Conservation (phyloP, 1,140 invertebrate species). For the Lasioglossum baleicum region DNA sequence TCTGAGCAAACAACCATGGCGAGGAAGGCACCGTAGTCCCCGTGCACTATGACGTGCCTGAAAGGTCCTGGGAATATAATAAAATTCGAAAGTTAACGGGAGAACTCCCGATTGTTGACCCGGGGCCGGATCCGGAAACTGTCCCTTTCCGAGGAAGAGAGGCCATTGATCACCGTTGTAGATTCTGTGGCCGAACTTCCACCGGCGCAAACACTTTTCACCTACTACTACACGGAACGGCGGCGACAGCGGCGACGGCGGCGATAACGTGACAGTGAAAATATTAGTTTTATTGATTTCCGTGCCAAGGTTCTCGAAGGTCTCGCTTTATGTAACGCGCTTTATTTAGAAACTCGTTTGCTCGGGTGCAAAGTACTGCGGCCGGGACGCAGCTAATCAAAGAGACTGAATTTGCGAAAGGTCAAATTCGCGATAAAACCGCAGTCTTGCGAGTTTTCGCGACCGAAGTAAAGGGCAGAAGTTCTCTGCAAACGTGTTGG, state of each 20-base stretch:
- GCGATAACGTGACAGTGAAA: not conserved
- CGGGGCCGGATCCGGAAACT: not conserved
- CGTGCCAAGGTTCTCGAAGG: not conserved
- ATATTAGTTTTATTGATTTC: constrained; percentile 16
- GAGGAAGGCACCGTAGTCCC: constrained; percentile 40
- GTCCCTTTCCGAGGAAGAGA: not conserved
- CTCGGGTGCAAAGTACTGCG: too few relatives aligned
- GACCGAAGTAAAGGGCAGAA: too few relatives aligned
- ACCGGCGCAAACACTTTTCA: not conserved
- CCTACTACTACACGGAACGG: not conserved
- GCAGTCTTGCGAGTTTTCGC: too few relatives aligned
- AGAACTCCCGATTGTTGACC: not conserved
- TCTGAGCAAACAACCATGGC: constrained; percentile 52
- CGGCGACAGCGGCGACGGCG: too few relatives aligned
- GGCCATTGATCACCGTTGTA: not conserved
- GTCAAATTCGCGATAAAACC: too few relatives aligned
- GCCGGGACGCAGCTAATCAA: too few relatives aligned
- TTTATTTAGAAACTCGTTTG: too few relatives aligned
- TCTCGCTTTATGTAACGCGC: constrained; percentile 1
- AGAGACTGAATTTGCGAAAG: too few relatives aligned
- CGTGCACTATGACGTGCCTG: constrained; percentile 37
- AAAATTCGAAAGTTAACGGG: constrained; percentile 17
- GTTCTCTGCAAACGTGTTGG: too few relatives aligned
- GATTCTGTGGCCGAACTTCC: not conserved
- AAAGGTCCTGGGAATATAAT: constrained; percentile 45